Evolutionary conservation across 2,797 vertebrate species (phyloP).

Genomic region (Schizopygopsis malacanthus): DNA sequence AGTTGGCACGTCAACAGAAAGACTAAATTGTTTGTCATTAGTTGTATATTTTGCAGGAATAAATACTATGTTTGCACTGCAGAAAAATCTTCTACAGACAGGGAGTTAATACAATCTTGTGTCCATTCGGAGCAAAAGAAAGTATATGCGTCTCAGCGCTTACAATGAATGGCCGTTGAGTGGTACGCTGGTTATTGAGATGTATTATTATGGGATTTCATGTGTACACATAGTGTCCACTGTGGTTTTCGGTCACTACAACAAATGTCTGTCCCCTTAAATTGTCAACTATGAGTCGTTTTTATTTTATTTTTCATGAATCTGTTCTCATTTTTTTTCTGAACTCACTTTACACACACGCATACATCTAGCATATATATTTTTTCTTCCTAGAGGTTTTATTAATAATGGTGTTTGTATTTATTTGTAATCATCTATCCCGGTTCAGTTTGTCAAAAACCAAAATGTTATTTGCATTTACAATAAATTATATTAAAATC

Average conservation of each 20-base stretch:
- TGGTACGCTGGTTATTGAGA: neutral
- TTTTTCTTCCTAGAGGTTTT: neutral
- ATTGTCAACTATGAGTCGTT: neutral
- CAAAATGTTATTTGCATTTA: neutral
- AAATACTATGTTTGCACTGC: neutral
- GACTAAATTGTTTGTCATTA: neutral
- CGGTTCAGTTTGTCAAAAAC: neutral
- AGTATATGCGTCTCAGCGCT: neutral
- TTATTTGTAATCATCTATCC: neutral
- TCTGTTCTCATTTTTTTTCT: neutral
- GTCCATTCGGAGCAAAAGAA: neutral
- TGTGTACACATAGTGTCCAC: neutral
- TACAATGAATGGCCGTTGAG: neutral
- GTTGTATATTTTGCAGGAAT: no score
- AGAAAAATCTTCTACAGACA: neutral
- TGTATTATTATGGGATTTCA: conserved; percentile 1
- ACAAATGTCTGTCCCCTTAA: neutral
- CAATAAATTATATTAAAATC: neutral
- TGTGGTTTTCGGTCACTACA: neutral
- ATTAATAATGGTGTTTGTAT: neutral
- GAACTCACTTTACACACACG: neutral
- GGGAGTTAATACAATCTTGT: neutral
- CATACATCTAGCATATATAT: no score
- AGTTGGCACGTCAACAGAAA: neutral
- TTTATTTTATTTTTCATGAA: neutral